phyloP scores from a whole-genome alignment of 2,888 invertebrate species.

The Limenitis camilla region DNA sequence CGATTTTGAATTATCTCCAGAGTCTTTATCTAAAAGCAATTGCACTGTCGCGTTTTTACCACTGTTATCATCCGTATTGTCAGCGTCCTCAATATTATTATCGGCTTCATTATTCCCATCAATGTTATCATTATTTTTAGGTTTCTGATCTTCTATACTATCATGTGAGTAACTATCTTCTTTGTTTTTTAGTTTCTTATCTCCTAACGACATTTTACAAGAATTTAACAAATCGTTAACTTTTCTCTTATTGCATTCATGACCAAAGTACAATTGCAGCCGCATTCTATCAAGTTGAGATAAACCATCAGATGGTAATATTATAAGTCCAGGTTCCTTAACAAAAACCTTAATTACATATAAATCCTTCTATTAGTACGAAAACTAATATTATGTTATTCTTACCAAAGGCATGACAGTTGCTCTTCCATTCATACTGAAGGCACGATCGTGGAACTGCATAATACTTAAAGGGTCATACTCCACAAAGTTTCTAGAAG shows the following conservation, averaged over 20 bases:
- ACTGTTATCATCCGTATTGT: background rate
- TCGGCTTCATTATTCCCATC: background rate
- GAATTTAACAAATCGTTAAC: conserved; percentile 39
- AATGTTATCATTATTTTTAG: background rate
- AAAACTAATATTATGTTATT: background rate
- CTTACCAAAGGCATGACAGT: conserved; percentile 47
- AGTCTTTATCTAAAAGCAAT: too few species aligned
- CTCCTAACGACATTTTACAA: conserved; percentile 34
- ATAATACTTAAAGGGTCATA: conserved; percentile 58
- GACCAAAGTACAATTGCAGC: conserved; percentile 42
- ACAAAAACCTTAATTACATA: background rate
- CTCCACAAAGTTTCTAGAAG: conserved; percentile 34
- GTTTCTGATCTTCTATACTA: background rate
- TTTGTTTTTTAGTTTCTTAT: background rate
- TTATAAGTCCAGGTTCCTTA: conserved; percentile 44
- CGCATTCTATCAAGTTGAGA: conserved; percentile 54
- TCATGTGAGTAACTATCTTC: conserved; percentile 1
- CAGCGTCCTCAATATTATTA: background rate
- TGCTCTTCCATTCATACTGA: conserved; percentile 47
- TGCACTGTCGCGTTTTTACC: background rate
- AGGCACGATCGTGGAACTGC: conserved; percentile 59
- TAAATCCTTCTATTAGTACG: too few species aligned
- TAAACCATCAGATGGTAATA: conserved; percentile 38
- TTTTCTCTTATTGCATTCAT: conserved; percentile 51
- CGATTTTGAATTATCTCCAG: too few species aligned